Evolutionary conservation across 2,113 vertebrate species (phyloP).

Genomic region (Sinocyclocheilus maitianheensis): DNA sequence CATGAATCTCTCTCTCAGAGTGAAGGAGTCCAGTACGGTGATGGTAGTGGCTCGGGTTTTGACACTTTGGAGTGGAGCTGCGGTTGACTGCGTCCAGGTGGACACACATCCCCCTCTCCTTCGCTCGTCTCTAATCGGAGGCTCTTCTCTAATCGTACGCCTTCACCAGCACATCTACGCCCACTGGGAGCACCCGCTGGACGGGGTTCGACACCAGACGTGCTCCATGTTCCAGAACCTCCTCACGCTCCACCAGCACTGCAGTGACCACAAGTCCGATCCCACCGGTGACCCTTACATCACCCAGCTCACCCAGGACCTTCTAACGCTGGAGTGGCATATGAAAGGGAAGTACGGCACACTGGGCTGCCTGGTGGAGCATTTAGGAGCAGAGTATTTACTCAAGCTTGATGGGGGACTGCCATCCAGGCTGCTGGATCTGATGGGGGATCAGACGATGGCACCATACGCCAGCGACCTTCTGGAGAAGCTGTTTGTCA

Average conservation of each 20-base stretch:
- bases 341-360: constrained; percentile 90
- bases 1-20: constrained; percentile 65
- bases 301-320: constrained; percentile 71
- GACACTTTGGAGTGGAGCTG: constrained; percentile 85
- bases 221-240: constrained; percentile 88
- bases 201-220: constrained; percentile 90
- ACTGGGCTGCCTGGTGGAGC: constrained; percentile 86
- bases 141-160: constrained; percentile 68
- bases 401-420: constrained; percentile 80
- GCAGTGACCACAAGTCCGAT: constrained; percentile 44
- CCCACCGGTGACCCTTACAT: constrained; percentile 78
- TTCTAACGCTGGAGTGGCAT: constrained; percentile 90
- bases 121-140: constrained; percentile 75
- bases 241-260: constrained; percentile 80
- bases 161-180: constrained; percentile 89
- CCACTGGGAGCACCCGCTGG: constrained; percentile 95
- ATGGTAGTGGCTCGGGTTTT: constrained; percentile 86
- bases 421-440: constrained; percentile 79
- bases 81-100: constrained; percentile 77
- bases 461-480: constrained; percentile 91
- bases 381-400: constrained; percentile 80
- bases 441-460: constrained; percentile 90
- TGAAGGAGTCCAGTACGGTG: constrained; percentile 87
- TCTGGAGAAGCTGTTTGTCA: constrained; percentile 90
- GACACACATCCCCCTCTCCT: constrained; percentile 68